Base-by-base conservation (phyloP, 2,888 invertebrate species). In the Petrophora chlorosata region DNA sequence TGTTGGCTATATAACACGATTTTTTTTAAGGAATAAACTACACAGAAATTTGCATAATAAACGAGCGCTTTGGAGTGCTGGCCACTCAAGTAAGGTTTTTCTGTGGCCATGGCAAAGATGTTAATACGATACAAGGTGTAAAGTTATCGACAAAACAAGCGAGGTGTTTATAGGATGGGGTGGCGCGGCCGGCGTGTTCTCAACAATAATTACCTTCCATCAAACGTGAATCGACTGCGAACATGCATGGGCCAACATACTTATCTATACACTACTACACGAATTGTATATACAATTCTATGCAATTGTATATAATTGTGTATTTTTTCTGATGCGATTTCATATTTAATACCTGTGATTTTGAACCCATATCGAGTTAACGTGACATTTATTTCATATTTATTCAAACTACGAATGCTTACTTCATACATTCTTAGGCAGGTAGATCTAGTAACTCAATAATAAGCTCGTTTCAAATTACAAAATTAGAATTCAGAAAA, bases 61-160 rank as follows among this genome's bases (percentile, higher is more conserved):
- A 30, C 5, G 19, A 23, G 35, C 40, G 35, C 9, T 29, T 34
- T 19, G 3, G 5, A 16, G 16, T 23, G 28, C 9, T 9, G 8
- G 32, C 16, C 34, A 33, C 44, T 51, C 50, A 13, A 30, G 41
- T 52, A 39, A 45, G 52, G 42, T 25, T 32, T 40, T 45, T 45
- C 29, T 46, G 32, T 61, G 50, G 41, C 48, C 67, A 56, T 65
- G 56, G 61, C 59, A 16, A 56, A 58, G 52, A 55, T 59, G 64
- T 66, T 67, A 67, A 63, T 59, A 58, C 60, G 56, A 52, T 50
- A 36, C 45, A 59, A 80, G 76, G 85, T 86, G 85, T 81, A 69
- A 82, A 79, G 64, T 48, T 88, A 88, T 88, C 76, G 88, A 88
- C 76, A 79, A 85, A 88, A 88, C 88, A 80, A 71, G 59, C 63